A percentile compares a stretch with the other conserved stretches of the same genome.
Evolutionary conservation across 2,888 invertebrate species (phyloP).

Genomic region (Parnassius smintheus): DNA sequence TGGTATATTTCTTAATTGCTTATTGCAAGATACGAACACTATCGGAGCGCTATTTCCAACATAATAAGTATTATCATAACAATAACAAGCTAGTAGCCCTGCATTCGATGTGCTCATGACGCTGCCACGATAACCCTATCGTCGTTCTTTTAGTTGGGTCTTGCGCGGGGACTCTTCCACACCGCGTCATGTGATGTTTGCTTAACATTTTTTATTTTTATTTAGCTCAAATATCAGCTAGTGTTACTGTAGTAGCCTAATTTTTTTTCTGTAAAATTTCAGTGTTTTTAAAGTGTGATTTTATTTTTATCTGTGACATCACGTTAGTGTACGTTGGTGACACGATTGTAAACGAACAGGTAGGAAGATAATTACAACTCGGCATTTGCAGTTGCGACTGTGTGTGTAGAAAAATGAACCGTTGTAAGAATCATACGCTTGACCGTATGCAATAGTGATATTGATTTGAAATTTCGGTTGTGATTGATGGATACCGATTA

Average conservation of each 20-base stretch:
- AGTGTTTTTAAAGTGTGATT: background rate
- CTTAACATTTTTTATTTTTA: background rate
- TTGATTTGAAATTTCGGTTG: slow-evolving; percentile 19
- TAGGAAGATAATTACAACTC: slow-evolving; percentile 3
- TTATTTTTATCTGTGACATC: background rate
- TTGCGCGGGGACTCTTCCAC: slow-evolving; percentile 14
- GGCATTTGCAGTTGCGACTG: slow-evolving; percentile 2
- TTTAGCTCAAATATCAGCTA: slow-evolving; percentile 9
- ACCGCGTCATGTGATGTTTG: slow-evolving; percentile 14
- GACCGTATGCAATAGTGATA: slow-evolving; percentile 8
- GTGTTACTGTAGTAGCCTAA: slow-evolving; percentile 5
- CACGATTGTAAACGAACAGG: slow-evolving; percentile 14
- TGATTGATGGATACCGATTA: slow-evolving; percentile 62
- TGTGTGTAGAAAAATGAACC: background rate
- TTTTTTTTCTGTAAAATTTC: background rate
- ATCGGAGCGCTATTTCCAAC: slow-evolving; percentile 74
- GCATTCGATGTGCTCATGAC: slow-evolving; percentile 58
- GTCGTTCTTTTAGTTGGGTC: slow-evolving; percentile 34
- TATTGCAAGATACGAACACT: slow-evolving; percentile 71
- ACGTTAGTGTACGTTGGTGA: slow-evolving; percentile 7
- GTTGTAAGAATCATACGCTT: slow-evolving; percentile 15
- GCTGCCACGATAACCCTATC: slow-evolving; percentile 28
- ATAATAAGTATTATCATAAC: slow-evolving; percentile 79
- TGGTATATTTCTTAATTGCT: slow-evolving; percentile 74
- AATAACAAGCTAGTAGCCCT: slow-evolving; percentile 72